These are phyloP conservation scores for Montipora foliosa DNA, from an alignment of 64 coral and sea anemone species.

Conservation along the genomic window DNA sequence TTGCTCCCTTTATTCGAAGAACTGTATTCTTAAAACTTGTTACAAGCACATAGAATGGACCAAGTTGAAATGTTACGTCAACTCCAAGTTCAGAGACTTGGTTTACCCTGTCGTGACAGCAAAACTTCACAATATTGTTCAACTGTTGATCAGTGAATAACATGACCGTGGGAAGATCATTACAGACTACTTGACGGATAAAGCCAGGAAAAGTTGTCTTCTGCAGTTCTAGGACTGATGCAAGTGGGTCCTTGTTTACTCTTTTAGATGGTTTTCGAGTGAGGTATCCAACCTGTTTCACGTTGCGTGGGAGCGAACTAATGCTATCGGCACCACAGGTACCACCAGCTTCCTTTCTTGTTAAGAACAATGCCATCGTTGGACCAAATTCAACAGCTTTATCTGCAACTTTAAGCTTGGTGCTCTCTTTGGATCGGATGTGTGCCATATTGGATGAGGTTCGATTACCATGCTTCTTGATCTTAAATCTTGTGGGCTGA, in stretches of 20 bases:
- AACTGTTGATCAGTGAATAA: slow-evolving; percentile 68
- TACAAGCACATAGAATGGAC: slow-evolving; percentile 77
- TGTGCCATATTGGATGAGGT: too few relatives aligned
- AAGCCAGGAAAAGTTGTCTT: slow-evolving; percentile 69
- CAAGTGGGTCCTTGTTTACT: too few relatives aligned
- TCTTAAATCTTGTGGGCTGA: not conserved
- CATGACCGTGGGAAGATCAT: slow-evolving; percentile 76
- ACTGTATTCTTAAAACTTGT: slow-evolving; percentile 66
- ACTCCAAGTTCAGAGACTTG: slow-evolving; percentile 69
- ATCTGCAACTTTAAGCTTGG: too few relatives aligned
- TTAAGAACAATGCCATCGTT: too few relatives aligned
- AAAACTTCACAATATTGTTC: slow-evolving; percentile 69
- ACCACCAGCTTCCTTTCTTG: not conserved
- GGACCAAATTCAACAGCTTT: too few relatives aligned
- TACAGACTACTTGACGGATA: slow-evolving; percentile 73
- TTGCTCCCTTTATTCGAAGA: slow-evolving; percentile 32
- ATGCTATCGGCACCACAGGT: not conserved
- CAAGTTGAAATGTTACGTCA: slow-evolving; percentile 70
- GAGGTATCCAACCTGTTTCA: too few relatives aligned
- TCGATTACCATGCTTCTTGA: not conserved
- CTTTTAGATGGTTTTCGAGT: too few relatives aligned
- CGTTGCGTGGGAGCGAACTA: too few relatives aligned
- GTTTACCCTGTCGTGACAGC: slow-evolving; percentile 47
- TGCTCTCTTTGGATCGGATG: too few relatives aligned
- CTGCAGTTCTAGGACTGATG: slow-evolving; percentile 54